Conservation (phyloP, 2,113 vertebrate species). For the Amphiprion ocellaris region DNA sequence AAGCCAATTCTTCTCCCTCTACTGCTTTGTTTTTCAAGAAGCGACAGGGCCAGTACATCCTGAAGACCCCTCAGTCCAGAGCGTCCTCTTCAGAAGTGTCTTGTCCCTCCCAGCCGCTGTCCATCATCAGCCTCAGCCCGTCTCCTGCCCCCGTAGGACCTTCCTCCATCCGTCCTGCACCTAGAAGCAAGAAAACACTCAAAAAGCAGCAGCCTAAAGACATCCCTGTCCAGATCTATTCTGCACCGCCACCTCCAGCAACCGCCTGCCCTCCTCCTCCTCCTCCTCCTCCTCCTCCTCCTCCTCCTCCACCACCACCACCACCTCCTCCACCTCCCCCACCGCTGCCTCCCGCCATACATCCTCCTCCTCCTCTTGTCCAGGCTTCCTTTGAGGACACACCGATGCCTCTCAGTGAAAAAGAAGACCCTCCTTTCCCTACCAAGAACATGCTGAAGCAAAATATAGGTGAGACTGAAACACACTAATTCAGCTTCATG, state of each 20-base stretch:
- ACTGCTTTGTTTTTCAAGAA: conserved; percentile 80
- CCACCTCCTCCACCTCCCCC: not conserved
- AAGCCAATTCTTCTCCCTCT: not conserved
- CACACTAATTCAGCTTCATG: not conserved
- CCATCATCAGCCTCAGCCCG: conserved; percentile 61
- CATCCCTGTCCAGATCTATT: conserved; percentile 79
- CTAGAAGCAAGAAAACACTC: conserved; percentile 58
- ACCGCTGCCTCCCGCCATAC: conserved; percentile 25
- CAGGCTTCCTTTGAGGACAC: conserved; percentile 56
- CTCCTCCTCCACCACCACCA: conserved; percentile 14
- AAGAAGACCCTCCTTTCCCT: conserved; percentile 60
- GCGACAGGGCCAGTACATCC: conserved; percentile 81
- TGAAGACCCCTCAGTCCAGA: conserved; percentile 81
- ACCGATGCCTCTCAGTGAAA: conserved; percentile 77
- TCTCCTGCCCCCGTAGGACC: conserved; percentile 19
- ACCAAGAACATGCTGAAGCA: conserved; percentile 81
- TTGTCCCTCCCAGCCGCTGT: conserved; percentile 61
- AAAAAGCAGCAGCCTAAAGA: conserved; percentile 70
- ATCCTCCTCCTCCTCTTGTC: conserved; percentile 24
- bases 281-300: conserved; percentile 19
- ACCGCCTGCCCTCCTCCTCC: conserved; percentile 31
- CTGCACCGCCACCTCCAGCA: conserved; percentile 58
- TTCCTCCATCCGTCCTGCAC: conserved; percentile 24
- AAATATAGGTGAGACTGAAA: conserved; percentile 86
- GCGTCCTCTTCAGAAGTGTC: conserved; percentile 37